Evolutionary conservation across 2,113 vertebrate species (phyloP).

Genomic region (Pogona vitticeps): DNA sequence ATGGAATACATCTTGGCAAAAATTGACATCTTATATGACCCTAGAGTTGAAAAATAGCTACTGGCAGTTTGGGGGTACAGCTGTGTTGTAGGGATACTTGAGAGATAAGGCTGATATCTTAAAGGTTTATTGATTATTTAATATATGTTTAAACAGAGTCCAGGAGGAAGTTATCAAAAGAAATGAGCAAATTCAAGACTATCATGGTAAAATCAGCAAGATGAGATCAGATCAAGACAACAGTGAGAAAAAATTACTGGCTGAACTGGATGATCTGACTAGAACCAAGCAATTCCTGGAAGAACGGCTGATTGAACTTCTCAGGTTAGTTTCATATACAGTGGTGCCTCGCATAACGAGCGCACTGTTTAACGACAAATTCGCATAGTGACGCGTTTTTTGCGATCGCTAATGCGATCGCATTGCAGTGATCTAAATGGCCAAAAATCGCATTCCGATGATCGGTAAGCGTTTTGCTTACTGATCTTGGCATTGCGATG

Average conservation of each 20-base stretch:
- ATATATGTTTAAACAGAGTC: constrained; percentile 74
- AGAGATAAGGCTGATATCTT: neutral
- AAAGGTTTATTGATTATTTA: neutral
- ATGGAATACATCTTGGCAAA: neutral
- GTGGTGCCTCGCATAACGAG: no score
- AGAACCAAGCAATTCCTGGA: constrained; percentile 93
- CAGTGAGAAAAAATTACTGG: constrained; percentile 82
- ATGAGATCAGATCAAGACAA: constrained; percentile 79
- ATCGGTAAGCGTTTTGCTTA: no score
- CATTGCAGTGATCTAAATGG: no score
- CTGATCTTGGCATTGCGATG: no score
- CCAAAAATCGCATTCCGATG: no score
- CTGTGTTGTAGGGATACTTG: neutral
- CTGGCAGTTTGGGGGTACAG: neutral
- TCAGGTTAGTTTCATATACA: constrained; percentile 80
- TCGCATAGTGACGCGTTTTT: no score
- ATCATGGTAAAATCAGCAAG: constrained; percentile 79
- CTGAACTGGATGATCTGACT: constrained; percentile 90
- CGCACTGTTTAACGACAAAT: no score
- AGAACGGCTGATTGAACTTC: constrained; percentile 92
- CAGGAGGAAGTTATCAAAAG: constrained; percentile 78
- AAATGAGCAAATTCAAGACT: constrained; percentile 78
- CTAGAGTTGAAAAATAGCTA: neutral
- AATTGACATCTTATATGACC: neutral
- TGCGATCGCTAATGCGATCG: no score